A percentile compares a stretch with the other conserved stretches of the same genome.
Conservation (phyloP, 2,888 invertebrate species). For the Piscicola geometra region DNA sequence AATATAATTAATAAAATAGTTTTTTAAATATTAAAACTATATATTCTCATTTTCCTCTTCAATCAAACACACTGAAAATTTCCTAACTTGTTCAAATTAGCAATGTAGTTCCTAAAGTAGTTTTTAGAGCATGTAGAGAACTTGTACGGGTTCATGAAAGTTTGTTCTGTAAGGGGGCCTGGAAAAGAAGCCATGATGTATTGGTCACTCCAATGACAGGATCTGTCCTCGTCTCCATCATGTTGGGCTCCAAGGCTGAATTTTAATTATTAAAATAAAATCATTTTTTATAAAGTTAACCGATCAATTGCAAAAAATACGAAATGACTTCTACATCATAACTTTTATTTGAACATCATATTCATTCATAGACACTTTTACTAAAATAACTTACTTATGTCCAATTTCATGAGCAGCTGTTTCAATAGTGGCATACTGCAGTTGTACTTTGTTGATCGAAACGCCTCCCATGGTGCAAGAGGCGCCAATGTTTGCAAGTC, state of each 20-base stretch:
- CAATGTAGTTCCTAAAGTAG: slow-evolving; percentile 36
- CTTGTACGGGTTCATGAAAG: slow-evolving; percentile 42
- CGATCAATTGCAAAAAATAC: no score
- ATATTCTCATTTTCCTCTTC: no score
- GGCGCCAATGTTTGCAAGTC: slow-evolving; percentile 31
- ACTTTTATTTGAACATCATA: no score
- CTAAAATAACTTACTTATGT: slow-evolving; percentile 42
- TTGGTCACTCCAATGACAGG: slow-evolving; percentile 46
- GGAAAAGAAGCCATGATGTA: slow-evolving; percentile 45
- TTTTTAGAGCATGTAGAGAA: slow-evolving; percentile 46
- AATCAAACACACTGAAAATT: no score
- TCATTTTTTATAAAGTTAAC: no score
- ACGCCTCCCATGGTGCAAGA: slow-evolving; percentile 31
- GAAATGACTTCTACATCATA: no score
- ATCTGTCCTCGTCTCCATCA: slow-evolving; percentile 41
- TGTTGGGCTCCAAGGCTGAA: slow-evolving; percentile 46
- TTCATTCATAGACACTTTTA: no score
- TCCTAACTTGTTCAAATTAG: no score
- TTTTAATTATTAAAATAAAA: no score
- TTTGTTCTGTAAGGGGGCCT: slow-evolving; percentile 36
- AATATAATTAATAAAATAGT: no score
- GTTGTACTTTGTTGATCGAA: slow-evolving; percentile 37
- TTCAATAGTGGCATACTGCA: slow-evolving; percentile 38
- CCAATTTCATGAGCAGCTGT: slow-evolving; percentile 46
- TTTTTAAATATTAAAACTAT: no score